Conservation (phyloP, 1,140 invertebrate species). For the Bombus vancouverensis region DNA sequence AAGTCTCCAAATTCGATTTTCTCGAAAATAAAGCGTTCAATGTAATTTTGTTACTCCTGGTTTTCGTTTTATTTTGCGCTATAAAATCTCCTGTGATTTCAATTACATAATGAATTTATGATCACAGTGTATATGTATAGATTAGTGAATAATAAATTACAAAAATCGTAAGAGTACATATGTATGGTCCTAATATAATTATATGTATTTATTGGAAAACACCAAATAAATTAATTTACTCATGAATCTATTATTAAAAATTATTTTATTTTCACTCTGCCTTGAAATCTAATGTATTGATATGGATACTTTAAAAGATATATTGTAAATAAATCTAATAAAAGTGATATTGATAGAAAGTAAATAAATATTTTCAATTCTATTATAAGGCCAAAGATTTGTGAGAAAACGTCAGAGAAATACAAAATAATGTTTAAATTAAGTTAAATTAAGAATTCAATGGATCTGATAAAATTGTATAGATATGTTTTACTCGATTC, state of each 20-base stretch:
- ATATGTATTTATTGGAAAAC: background rate
- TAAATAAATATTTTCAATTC: background rate
- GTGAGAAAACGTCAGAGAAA: background rate
- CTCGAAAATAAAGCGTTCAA: too few species aligned
- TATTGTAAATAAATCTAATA: background rate
- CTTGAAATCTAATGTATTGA: background rate
- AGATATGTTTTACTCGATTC: slow-evolving; percentile 15
- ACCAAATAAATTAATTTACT: background rate
- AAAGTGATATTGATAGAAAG: background rate
- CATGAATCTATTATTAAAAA: background rate
- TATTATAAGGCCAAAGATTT: background rate
- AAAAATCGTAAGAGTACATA: background rate
- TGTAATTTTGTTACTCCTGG: too few species aligned
- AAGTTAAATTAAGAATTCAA: background rate
- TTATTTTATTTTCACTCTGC: background rate
- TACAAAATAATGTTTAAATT: background rate
- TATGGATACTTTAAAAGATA: background rate
- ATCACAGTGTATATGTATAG: too few species aligned
- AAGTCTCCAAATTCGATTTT: too few species aligned
- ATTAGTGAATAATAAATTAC: too few species aligned
- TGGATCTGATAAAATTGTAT: background rate
- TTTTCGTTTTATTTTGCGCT: too few species aligned
- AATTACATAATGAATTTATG: too few species aligned
- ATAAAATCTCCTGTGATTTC: too few species aligned
- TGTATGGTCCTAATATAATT: background rate